Base-by-base conservation (phyloP, 2,888 invertebrate species). In the Megastigmus dorsalis region DNA sequence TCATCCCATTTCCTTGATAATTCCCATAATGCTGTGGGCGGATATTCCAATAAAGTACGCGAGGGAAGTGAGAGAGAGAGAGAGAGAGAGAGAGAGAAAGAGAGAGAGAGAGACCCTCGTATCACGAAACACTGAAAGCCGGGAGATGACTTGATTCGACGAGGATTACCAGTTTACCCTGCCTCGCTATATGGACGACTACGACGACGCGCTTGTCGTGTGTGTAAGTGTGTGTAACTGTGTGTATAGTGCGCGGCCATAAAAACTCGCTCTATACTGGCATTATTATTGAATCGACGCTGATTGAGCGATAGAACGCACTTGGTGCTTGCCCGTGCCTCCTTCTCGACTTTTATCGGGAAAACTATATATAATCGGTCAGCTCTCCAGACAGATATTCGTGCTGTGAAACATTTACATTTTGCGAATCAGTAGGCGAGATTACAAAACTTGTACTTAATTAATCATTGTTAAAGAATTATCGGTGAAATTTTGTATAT, bases 1-100 rank as follows among this genome's bases (percentile, higher is more conserved):
- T 75, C 75, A 75, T 75, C 71, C 85, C 82, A 85, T 86, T 86
- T 86, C 86, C 86, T 86, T 82, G 83, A 87, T 87, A 86, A 86
- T 88, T 86, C 86, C 85, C 85, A 85, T 86, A 85, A 87, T 86
- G 86, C 86, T 85, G 86, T 86, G 85, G 87, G 88, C 87, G 88
- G 88, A 88, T 88, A 88, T 88, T 87, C 83, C 86, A 87, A 88
- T 87, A 86, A 87, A 87, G 84, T 85, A 84, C n/a, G n/a, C n/a
- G n/a, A n/a, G 84, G 84, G 83, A 85, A 77, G 59, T 55, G 71
- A 54, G 52, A 48, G 57, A 38, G 48, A 48, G 48, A 30, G 73
- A 48, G 79, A 57, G 20, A 41, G 60, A 55, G 26, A 38, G 54
- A 52, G 66, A 30, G 54, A 26, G 65, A 36, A 67, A 65, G 78